These are phyloP conservation scores for Cyprinodon variegatus DNA, from an alignment of 2,113 vertebrate genomes.

Conservation along the genomic window DNA sequence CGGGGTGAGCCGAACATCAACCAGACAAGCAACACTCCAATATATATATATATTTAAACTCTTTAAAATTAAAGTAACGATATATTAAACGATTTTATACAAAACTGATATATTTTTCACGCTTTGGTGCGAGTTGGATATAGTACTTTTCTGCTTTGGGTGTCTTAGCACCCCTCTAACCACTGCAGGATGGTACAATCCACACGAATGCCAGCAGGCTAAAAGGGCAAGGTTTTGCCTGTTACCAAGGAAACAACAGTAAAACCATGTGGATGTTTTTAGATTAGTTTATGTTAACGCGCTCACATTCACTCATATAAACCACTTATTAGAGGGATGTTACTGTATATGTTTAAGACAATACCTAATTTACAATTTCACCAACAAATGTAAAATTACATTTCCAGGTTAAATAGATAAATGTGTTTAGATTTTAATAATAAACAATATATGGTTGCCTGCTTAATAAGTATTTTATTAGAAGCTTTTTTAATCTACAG, in stretches of 20 bases:
- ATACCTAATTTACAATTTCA: background rate
- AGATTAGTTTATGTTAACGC: slow-evolving; percentile 31
- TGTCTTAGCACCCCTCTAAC: background rate
- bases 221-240: slow-evolving; percentile 80
- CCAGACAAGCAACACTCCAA: rapidly evolving
- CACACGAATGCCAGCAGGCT: slow-evolving; percentile 74
- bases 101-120: background rate
- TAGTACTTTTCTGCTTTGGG: background rate
- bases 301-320: slow-evolving; percentile 20
- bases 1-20: background rate
- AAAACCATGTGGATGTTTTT: slow-evolving; percentile 61
- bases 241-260: slow-evolving; percentile 81
- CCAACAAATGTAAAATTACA: background rate
- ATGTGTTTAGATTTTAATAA: background rate
- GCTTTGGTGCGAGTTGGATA: rapidly evolving
- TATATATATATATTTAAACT: rapidly evolving
- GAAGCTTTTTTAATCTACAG: background rate
- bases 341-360: background rate
- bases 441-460: background rate
- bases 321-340: background rate
- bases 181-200: slow-evolving; percentile 65
- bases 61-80: rapidly evolving
- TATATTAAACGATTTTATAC: rapidly evolving
- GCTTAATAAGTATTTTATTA: background rate
- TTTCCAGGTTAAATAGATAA: background rate